phyloP scores from a whole-genome alignment of 2,888 invertebrate genomes.

The Dasysyrphus tricinctus region DNA sequence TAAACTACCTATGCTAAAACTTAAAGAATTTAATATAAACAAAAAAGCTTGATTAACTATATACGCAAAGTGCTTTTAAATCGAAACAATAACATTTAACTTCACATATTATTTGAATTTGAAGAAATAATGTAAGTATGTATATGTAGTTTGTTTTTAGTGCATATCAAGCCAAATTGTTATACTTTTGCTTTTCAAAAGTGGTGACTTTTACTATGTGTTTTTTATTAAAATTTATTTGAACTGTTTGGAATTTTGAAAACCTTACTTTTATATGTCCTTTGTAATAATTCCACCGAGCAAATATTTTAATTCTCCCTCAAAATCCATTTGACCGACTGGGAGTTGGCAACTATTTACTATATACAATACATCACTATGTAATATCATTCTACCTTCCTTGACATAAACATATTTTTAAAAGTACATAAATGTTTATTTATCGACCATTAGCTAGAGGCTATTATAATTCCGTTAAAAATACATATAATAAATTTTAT shows the following conservation, averaged over 20 bases:
- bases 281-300: constrained; percentile 48
- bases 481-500: background rate
- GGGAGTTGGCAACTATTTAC: background rate
- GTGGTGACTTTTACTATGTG: background rate
- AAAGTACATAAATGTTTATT: constrained; percentile 53
- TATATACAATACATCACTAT: background rate
- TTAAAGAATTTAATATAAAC: background rate
- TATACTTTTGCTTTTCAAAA: constrained; percentile 17
- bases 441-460: constrained; percentile 68
- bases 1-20: constrained; percentile 11
- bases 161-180: constrained; percentile 31
- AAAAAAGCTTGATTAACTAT: background rate
- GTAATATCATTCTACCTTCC: constrained; percentile 62
- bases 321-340: constrained; percentile 26
- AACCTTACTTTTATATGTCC: background rate
- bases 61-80: constrained; percentile 32
- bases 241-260: background rate
- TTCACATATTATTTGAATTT: background rate
- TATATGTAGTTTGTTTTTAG: background rate
- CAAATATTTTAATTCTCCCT: constrained; percentile 41
- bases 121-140: constrained; percentile 3
- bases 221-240: constrained; percentile 29
- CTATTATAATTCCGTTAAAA: constrained; percentile 60
- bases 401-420: constrained; percentile 59
- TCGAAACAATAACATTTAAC: constrained; percentile 13